phyloP scores from a whole-genome alignment of 1,140 invertebrate species.

The Drosophila pectinifera region DNA sequence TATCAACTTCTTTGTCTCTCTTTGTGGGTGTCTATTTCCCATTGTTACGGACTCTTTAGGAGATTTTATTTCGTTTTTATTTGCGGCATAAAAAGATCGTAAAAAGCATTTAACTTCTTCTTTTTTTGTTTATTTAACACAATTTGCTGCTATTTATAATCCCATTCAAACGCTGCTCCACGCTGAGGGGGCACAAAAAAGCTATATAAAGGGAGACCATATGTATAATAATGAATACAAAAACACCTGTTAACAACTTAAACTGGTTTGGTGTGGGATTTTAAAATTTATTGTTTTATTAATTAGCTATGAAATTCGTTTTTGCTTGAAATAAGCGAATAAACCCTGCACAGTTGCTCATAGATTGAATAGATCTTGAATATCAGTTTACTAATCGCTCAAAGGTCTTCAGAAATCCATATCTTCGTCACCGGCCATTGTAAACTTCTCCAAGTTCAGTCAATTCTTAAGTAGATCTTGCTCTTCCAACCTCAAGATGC shows the following conservation, averaged over 20 bases:
- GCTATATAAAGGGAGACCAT: slow-evolving; percentile 26
- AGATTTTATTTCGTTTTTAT: slow-evolving; percentile 56
- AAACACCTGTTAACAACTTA: slow-evolving; percentile 69
- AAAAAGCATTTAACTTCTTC: slow-evolving; percentile 49
- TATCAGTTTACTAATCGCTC: slow-evolving; percentile 39
- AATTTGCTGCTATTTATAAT: slow-evolving; percentile 73
- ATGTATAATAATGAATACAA: slow-evolving; percentile 36
- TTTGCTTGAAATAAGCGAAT: slow-evolving; percentile 8
- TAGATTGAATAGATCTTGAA: slow-evolving; percentile 10
- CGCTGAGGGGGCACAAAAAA: slow-evolving; percentile 12
- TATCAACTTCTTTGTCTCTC: slow-evolving; percentile 34
- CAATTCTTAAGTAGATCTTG: slow-evolving; percentile 8
- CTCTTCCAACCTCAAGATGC: slow-evolving; percentile 30
- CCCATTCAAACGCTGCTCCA: slow-evolving; percentile 57
- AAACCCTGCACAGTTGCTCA: slow-evolving; percentile 5
- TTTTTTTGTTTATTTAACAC: slow-evolving; percentile 50
- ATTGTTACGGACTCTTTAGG: slow-evolving; percentile 51
- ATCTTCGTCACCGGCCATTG: neutral
- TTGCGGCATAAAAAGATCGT: slow-evolving; percentile 60
- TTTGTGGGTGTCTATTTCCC: slow-evolving; percentile 59
- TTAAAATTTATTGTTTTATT: slow-evolving; percentile 48
- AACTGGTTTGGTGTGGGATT: slow-evolving; percentile 66
- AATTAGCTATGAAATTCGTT: slow-evolving; percentile 50
- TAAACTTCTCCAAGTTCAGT: neutral
- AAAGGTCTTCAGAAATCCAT: neutral